Conservation (phyloP, 2,888 invertebrate species). For the Drosophila bunnanda region DNA sequence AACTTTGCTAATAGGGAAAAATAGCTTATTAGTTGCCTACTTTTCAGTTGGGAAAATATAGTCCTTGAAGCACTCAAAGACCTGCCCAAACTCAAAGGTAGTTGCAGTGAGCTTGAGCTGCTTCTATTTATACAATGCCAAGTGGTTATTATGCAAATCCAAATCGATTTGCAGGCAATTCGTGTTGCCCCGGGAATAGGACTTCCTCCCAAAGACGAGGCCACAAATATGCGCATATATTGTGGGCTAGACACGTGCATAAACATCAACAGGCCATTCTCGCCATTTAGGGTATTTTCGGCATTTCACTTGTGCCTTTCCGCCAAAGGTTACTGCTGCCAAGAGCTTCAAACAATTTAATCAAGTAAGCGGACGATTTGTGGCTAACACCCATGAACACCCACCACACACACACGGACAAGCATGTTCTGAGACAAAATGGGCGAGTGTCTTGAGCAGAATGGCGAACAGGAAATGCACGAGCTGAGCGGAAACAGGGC, state of each 20-base stretch:
- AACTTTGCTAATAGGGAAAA: conserved; percentile 19
- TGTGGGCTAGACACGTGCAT: conserved; percentile 28
- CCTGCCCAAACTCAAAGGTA: conserved; percentile 1
- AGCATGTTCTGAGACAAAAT: conserved; percentile 29
- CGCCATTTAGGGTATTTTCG: conserved; percentile 41
- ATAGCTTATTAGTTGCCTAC: conserved; percentile 28
- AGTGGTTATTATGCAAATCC: conserved; percentile 51
- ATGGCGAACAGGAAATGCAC: conserved; percentile 63
- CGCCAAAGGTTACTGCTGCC: conserved; percentile 10
- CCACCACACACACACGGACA: conserved; percentile 13
- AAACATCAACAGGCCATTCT: conserved; percentile 60
- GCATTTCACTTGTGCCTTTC: conserved; percentile 5
- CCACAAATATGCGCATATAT: conserved; percentile 43
- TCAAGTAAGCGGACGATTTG: conserved; percentile 68
- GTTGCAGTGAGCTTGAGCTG: conserved; percentile 23
- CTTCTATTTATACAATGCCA: conserved; percentile 20
- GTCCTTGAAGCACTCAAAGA: conserved; percentile 27
- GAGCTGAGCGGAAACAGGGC: conserved; percentile 64
- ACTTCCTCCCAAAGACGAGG: conserved; percentile 6
- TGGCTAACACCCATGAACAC: conserved; percentile 53
- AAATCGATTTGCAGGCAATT: conserved; percentile 45
- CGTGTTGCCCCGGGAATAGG: conserved; percentile 18
- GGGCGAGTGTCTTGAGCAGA: conserved; percentile 53
- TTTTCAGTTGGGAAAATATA: neutral
- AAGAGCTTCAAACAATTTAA: conserved; percentile 65